Conservation (phyloP, 2,888 invertebrate genomes). For the Dolichopus griseipennis region DNA sequence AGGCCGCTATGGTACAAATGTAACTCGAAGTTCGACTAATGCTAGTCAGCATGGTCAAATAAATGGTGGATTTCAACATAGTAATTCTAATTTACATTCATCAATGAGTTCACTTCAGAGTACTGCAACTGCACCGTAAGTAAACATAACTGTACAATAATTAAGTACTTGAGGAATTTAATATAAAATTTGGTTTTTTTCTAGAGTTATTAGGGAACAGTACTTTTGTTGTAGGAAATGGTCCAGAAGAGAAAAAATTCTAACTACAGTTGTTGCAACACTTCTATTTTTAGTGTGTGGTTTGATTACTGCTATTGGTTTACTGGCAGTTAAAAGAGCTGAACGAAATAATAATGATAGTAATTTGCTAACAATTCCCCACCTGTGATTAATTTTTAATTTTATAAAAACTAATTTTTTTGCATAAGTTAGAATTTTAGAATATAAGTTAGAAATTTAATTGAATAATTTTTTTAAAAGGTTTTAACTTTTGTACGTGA, state of each 20-base stretch:
- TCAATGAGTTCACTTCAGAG: background rate
- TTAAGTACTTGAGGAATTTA: too few species aligned
- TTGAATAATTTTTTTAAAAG: too few species aligned
- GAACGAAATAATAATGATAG: background rate
- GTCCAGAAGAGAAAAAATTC: background rate
- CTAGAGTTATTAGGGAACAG: background rate
- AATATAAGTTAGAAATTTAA: too few species aligned
- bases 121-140: background rate
- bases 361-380: background rate
- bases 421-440: too few species aligned
- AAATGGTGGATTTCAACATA: background rate
- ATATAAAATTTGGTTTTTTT: too few species aligned
- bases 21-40: too few species aligned
- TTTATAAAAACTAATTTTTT: too few species aligned
- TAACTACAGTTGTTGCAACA: background rate
- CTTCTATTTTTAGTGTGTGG: background rate
- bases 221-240: background rate
- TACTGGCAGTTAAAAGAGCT: background rate
- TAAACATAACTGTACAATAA: background rate
- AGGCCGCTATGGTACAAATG: too few species aligned
- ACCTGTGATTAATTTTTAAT: background rate
- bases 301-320: background rate
- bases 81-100: background rate
- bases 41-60: too few species aligned
- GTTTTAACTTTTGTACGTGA: too few species aligned